Evolutionary conservation across 2,113 vertebrate genomes (phyloP).

Genomic region (Oncorhynchus clarkii): DNA sequence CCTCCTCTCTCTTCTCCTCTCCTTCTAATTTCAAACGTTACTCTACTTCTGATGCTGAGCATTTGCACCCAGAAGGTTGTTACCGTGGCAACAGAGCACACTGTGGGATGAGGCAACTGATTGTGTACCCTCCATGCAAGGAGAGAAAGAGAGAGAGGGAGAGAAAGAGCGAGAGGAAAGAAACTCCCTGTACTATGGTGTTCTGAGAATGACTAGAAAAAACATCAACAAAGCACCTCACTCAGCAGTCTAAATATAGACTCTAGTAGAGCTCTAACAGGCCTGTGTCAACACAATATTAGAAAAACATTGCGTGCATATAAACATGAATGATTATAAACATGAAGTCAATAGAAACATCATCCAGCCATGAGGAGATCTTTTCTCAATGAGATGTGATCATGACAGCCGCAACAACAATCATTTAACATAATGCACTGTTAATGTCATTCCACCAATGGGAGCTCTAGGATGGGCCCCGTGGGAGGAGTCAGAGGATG

Average conservation of each 20-base stretch:
- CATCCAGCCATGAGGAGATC: not conserved
- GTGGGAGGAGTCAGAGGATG: not conserved
- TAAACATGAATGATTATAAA: not conserved
- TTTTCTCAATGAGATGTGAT: not conserved
- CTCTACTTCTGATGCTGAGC: slow-evolving; percentile 54
- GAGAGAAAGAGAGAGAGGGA: slow-evolving; percentile 30
- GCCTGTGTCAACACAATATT: not conserved
- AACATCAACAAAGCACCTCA: too few species aligned
- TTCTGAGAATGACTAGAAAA: too few species aligned
- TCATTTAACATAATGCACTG: not conserved
- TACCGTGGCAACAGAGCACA: slow-evolving; percentile 49
- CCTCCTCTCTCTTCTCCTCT: slow-evolving; percentile 13
- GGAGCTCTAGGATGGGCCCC: not conserved
- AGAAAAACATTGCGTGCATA: too few species aligned
- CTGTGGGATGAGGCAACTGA: slow-evolving; percentile 33
- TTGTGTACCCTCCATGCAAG: slow-evolving; percentile 43
- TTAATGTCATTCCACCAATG: not conserved
- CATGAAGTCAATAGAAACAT: not conserved
- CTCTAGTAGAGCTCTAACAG: not conserved
- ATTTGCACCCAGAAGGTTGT: slow-evolving; percentile 53
- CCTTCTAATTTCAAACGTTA: slow-evolving; percentile 56
- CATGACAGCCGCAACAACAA: not conserved
- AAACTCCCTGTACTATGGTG: not conserved
- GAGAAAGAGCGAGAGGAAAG: not conserved
- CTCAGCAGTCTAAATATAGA: too few species aligned